These are phyloP conservation scores for Oophaga pumilio DNA, from an alignment of 2,113 vertebrate species.

Conservation along the genomic window DNA sequence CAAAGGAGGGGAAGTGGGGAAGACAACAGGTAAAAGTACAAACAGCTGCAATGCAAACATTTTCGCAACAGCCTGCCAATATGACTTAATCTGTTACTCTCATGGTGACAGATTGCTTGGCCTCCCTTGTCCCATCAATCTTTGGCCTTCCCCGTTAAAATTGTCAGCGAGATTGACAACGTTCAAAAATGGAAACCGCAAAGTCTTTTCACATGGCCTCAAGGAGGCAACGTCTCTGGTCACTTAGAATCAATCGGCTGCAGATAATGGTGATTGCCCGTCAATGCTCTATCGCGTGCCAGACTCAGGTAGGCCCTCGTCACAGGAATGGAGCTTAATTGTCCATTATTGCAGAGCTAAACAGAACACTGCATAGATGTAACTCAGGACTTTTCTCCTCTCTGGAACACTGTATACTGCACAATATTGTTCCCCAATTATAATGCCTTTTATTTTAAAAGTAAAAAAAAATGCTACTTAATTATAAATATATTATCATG, in stretches of 20 bases:
- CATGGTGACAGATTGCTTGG: conserved; percentile 34
- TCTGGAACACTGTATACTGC: too few species aligned
- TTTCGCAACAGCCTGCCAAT: conserved; percentile 53
- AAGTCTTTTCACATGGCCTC: conserved; percentile 24
- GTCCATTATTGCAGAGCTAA: background rate
- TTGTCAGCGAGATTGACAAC: conserved; percentile 54
- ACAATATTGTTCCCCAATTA: too few species aligned
- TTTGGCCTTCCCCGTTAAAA: conserved; percentile 43
- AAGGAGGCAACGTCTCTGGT: conserved; percentile 39
- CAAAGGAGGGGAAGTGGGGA: conserved; percentile 47
- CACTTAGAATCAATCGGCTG: conserved; percentile 31
- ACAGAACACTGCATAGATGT: background rate
- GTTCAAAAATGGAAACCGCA: conserved; percentile 46
- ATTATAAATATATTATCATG: too few species aligned
- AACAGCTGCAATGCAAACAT: conserved; percentile 56
- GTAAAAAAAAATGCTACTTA: too few species aligned
- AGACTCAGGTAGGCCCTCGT: background rate
- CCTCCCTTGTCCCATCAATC: conserved; percentile 48
- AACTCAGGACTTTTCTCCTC: too few species aligned
- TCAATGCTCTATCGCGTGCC: background rate
- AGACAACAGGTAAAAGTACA: conserved; percentile 50
- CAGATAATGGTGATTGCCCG: background rate
- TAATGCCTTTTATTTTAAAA: too few species aligned
- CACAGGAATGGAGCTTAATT: background rate
- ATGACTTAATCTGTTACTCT: conserved; percentile 54